Percentiles rank a stretch among this genome's conserved stretches.
These are phyloP conservation scores for Gopherus flavomarginatus DNA, from an alignment of 2,113 vertebrate species.

Conservation along the genomic window DNA sequence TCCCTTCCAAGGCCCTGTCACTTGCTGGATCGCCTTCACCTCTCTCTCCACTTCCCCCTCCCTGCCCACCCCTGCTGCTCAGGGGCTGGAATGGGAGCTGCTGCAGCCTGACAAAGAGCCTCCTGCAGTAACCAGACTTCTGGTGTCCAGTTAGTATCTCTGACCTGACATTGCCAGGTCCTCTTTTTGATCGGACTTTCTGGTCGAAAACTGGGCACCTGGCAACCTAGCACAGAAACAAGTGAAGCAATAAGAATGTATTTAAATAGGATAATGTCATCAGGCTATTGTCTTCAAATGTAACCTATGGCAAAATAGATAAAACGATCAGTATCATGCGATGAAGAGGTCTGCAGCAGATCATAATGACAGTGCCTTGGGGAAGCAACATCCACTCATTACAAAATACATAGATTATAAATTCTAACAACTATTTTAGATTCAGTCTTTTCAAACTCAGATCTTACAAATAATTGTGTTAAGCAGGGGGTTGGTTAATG, in stretches of 20 bases:
- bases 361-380: neutral
- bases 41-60: no score
- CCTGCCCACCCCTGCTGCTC: no score
- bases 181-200: no score
- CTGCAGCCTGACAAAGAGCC: no score
- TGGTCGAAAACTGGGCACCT: no score
- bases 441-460: neutral
- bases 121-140: no score
- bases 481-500: neutral
- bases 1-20: no score
- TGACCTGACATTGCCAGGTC: no score
- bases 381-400: neutral
- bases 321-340: neutral
- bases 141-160: no score
- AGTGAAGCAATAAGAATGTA: neutral
- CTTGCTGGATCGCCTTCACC: no score
- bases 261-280: neutral
- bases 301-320: neutral
- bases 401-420: neutral
- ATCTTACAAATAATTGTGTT: conserved; percentile 27
- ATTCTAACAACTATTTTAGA: neutral
- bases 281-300: neutral
- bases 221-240: neutral
- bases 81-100: no score
- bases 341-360: neutral